These are phyloP conservation scores for Samia ricini DNA, from an alignment of 1,140 invertebrate genomes.

Conservation along the genomic window DNA sequence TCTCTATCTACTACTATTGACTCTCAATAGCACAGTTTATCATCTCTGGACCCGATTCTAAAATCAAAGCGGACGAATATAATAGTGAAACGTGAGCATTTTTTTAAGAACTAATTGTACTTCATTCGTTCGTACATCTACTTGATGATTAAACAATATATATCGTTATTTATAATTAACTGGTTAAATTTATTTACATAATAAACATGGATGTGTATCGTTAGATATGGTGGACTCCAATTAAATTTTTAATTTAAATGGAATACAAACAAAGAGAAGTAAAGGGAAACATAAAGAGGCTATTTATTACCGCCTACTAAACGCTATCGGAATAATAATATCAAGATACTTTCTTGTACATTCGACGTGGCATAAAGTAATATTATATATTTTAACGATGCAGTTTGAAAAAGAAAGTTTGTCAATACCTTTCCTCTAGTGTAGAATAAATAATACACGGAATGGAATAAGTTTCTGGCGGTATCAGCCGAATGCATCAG, in stretches of 20 bases:
- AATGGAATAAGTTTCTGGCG: background rate
- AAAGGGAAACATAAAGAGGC: background rate
- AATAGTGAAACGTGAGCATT: no score
- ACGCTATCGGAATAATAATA: background rate
- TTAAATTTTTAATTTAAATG: background rate
- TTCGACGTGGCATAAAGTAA: background rate
- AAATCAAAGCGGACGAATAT: no score
- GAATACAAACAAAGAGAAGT: background rate
- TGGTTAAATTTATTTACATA: no score
- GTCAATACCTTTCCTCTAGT: background rate
- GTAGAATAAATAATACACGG: background rate
- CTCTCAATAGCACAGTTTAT: no score
- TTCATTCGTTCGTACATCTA: no score
- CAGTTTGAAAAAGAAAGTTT: background rate
- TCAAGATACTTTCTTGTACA: background rate
- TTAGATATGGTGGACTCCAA: background rate
- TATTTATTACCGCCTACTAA: background rate
- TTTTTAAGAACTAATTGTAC: no score
- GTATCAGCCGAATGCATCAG: background rate
- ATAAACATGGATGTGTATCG: no score
- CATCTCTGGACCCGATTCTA: no score
- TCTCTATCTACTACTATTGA: no score
- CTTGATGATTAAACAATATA: no score
- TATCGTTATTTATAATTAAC: no score
- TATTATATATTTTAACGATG: background rate